phyloP scores from a whole-genome alignment of 2,797 vertebrate species.

The Microcaecilia unicolor region DNA sequence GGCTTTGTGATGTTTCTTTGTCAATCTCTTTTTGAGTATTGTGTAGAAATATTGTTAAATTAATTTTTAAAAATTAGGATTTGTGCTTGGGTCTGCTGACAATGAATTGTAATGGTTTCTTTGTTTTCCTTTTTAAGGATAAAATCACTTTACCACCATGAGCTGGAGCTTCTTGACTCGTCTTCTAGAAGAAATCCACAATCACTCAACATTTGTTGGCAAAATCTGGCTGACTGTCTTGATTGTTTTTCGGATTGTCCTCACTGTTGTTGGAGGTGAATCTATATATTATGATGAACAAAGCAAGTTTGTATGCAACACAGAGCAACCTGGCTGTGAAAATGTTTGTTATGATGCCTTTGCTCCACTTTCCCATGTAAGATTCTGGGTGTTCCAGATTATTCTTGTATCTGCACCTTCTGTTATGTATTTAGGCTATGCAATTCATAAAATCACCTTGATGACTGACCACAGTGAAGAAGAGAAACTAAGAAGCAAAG shows the following conservation, averaged over 20 bases:
- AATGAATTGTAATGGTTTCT: too few relatives aligned
- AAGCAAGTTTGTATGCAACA: slow-evolving; percentile 97
- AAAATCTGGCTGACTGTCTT: slow-evolving; percentile 96
- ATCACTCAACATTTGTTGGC: slow-evolving; percentile 97
- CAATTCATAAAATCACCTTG: slow-evolving; percentile 87
- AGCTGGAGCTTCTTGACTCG: slow-evolving; percentile 98
- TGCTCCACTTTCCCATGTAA: slow-evolving; percentile 87
- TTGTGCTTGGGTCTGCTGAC: too few relatives aligned
- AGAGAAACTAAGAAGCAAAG: slow-evolving; percentile 35
- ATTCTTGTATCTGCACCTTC: slow-evolving; percentile 89
- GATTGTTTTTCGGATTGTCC: slow-evolving; percentile 94
- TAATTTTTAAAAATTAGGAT: too few relatives aligned
- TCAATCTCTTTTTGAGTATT: too few relatives aligned
- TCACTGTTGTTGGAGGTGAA: slow-evolving; percentile 94
- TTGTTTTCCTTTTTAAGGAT: slow-evolving; percentile 19
- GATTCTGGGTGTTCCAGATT: slow-evolving; percentile 98
- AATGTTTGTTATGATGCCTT: slow-evolving; percentile 96
- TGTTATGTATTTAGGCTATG: slow-evolving; percentile 89
- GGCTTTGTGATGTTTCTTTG: too few relatives aligned
- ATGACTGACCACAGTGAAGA: slow-evolving; percentile 59
- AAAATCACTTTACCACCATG: slow-evolving; percentile 68
- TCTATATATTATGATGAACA: slow-evolving; percentile 98
- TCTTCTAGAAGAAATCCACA: slow-evolving; percentile 97
- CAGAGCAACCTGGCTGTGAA: slow-evolving; percentile 92
- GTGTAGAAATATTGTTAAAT: too few relatives aligned